phyloP scores from a whole-genome alignment of 2,113 vertebrate genomes.

The Pantherophis guttatus region DNA sequence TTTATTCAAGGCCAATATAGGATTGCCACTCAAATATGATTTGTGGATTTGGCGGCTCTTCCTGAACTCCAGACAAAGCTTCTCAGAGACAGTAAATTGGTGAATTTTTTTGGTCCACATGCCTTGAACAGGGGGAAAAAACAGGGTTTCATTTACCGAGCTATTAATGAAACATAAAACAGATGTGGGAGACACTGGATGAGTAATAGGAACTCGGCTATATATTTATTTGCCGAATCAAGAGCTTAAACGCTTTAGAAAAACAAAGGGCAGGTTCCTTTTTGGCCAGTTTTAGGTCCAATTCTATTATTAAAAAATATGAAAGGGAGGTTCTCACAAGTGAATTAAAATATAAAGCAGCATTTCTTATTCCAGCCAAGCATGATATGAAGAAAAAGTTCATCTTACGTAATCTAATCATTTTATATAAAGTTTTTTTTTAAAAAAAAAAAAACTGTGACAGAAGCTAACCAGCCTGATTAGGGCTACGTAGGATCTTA shows the following conservation, averaged over 20 bases:
- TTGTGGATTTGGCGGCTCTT: conserved; percentile 51
- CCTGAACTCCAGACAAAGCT: conserved; percentile 33
- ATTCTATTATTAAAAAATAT: conserved; percentile 54
- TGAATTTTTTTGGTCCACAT: conserved; percentile 33
- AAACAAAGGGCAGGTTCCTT: conserved; percentile 37
- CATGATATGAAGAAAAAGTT: background rate
- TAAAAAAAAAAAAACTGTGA: background rate
- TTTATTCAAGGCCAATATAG: conserved; percentile 49
- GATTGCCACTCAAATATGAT: conserved; percentile 36
- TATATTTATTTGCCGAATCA: conserved; percentile 54
- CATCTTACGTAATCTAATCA: background rate
- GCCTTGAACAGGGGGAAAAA: conserved; percentile 1
- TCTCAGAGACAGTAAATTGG: conserved; percentile 34
- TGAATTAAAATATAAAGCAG: conserved; percentile 41
- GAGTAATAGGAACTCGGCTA: conserved; percentile 52
- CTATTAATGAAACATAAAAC: conserved; percentile 60
- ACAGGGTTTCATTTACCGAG: conserved; percentile 63
- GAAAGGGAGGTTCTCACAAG: conserved; percentile 37
- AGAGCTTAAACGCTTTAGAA: conserved; percentile 29
- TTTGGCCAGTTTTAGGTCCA: conserved; percentile 53
- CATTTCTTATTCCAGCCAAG: conserved; percentile 37
- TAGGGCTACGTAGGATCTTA: background rate
- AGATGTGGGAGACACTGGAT: conserved; percentile 53
- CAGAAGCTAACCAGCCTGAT: background rate
- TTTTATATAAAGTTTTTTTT: background rate